Percentiles rank a stretch among this genome's conserved stretches.
Conservation (phyloP, 2,797 vertebrate species). For the Melanotaenia maccullochi region DNA sequence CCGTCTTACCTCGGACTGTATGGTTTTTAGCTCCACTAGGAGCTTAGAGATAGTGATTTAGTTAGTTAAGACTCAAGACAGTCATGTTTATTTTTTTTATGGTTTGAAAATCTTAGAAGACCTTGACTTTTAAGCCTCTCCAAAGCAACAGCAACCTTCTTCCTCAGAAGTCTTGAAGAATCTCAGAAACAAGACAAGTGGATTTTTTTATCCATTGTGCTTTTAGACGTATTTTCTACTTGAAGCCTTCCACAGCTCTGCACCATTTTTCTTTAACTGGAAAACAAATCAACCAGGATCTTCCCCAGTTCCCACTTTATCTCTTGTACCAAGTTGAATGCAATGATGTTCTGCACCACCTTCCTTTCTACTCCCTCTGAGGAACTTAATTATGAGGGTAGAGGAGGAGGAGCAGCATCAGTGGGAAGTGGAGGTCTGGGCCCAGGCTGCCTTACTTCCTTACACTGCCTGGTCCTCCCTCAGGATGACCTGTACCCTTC, state of each 20-base stretch:
- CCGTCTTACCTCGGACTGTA: conserved; percentile 31
- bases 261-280: not conserved
- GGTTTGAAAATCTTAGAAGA: conserved; percentile 20
- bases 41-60: conserved; percentile 30
- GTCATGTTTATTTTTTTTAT: not conserved
- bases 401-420: conserved; percentile 5
- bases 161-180: conserved; percentile 8
- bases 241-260: not conserved
- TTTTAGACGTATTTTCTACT: conserved; percentile 1
- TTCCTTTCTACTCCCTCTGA: conserved; percentile 84
- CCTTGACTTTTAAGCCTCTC: conserved; percentile 3
- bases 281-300: not conserved
- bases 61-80: conserved; percentile 18
- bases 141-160: conserved; percentile 8
- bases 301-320: not conserved
- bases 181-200: conserved; percentile 1
- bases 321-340: conserved; percentile 15
- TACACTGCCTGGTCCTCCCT: conserved; percentile 86
- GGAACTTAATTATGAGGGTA: conserved; percentile 62
- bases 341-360: conserved; percentile 87
- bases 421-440: conserved; percentile 50
- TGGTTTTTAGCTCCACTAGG: conserved; percentile 32
- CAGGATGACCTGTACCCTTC: conserved; percentile 82
- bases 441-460: conserved; percentile 79
- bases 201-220: not conserved